These are phyloP conservation scores for Melanotaenia duboulayi DNA, from an alignment of 2,113 vertebrate species.

Conservation along the genomic window DNA sequence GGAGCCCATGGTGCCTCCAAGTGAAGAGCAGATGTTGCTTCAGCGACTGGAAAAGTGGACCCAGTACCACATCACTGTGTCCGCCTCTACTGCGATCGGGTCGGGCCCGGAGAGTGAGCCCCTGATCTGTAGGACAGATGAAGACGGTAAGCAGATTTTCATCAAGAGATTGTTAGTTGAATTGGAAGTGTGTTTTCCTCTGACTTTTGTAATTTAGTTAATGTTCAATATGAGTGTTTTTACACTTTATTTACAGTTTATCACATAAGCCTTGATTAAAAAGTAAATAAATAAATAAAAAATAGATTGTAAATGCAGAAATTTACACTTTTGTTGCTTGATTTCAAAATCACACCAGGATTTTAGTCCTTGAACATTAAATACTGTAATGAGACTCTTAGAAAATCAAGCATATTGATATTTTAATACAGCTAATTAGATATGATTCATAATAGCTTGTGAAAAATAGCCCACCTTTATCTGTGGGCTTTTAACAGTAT, in stretches of 20 bases:
- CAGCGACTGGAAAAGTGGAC: slow-evolving; percentile 98
- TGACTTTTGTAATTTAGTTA: too few species aligned
- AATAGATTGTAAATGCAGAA: too few species aligned
- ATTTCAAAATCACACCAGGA: not conserved
- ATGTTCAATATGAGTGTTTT: too few species aligned
- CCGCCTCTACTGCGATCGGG: slow-evolving; percentile 91
- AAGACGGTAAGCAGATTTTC: slow-evolving; percentile 87
- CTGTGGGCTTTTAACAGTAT: slow-evolving; percentile 34
- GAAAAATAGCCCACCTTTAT: slow-evolving; percentile 18
- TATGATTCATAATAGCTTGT: slow-evolving; percentile 41
- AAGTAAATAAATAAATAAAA: too few species aligned
- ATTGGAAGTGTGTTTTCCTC: not conserved
- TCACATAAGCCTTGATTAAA: too few species aligned
- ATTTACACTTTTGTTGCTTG: too few species aligned
- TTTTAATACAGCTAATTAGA: slow-evolving; percentile 50
- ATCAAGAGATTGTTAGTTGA: not conserved
- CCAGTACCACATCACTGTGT: slow-evolving; percentile 90
- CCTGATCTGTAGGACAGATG: slow-evolving; percentile 92
- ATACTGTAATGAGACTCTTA: slow-evolving; percentile 13
- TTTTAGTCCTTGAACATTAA: not conserved
- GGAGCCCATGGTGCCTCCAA: slow-evolving; percentile 87
- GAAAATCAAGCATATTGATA: slow-evolving; percentile 48
- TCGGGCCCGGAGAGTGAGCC: slow-evolving; percentile 93
- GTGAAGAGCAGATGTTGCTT: slow-evolving; percentile 87
- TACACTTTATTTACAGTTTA: too few species aligned